Base-by-base conservation (phyloP, 2,888 invertebrate species). In the Aleiodes leptofemur region DNA sequence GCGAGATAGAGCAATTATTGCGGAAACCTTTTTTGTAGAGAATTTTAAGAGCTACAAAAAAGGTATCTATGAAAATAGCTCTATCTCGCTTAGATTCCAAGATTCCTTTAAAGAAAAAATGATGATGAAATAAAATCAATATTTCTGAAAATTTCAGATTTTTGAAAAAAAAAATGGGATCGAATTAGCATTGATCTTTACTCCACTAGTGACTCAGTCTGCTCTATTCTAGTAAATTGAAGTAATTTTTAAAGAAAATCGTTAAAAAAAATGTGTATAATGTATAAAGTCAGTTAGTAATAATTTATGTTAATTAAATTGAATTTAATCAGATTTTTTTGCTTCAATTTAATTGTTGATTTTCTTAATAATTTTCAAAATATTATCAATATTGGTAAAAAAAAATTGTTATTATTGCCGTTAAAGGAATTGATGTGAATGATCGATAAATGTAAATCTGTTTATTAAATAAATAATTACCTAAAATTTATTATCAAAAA, bases 371-470 rank as follows among this genome's bases (percentile, higher is more conserved):
- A 34, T 34, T 34, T 34, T 72, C 13, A 29, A 64, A 61, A 38
- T 11, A 14, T 61, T 61, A 16, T 29, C 61, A 61, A 59, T 61
- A 43, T 38, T 7, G 43, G 43, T 43, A 68, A 61, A 50, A 6
- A 76, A 80, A 71, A 71, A 77, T 70, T 74, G 51, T 76, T 70
- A 71, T 57, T 85, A 84, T 85, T 86, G 85, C 86, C 86, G 82
- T 84, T 84, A 82, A 87, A 87, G 88, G 88, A 88, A 88, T 88
- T 88, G 86, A 88, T 85, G 84, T 82, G 81, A 70, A 34, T 48
- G 34, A 51, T 16, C 34, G 72, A 72, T 79, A 76, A 83, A 82
- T 80, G 79, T 78, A 79, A 77, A 78, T 81, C 80, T 80, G 71
- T 81, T 78, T 9, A 16, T 56, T 56, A 59, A 59, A 29, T 34